phyloP scores from a whole-genome alignment of 1,140 invertebrate species.

The Aphelenchoides besseyi region DNA sequence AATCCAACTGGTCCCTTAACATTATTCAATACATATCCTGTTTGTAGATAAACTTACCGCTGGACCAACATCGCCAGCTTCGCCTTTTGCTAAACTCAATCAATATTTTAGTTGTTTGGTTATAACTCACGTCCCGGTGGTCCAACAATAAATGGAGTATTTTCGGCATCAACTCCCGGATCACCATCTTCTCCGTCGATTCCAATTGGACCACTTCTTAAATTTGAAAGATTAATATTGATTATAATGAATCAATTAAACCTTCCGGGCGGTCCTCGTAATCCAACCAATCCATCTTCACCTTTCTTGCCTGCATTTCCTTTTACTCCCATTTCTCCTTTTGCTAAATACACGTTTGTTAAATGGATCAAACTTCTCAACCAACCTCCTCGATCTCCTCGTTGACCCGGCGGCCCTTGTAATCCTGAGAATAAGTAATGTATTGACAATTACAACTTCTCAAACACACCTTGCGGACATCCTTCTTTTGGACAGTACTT shows the following conservation, averaged over 20 bases:
- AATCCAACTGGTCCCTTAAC: neutral
- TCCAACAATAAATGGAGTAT: neutral
- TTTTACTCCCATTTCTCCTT: no score
- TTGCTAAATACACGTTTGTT: no score
- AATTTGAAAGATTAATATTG: conserved; percentile 17
- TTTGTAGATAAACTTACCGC: no score
- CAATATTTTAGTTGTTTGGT: no score
- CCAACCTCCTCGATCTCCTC: conserved; percentile 41
- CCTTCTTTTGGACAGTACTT: conserved; percentile 51
- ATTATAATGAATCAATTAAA: neutral
- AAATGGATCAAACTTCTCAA: no score
- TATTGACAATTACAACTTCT: no score
- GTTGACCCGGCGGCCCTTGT: neutral
- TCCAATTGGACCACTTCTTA: conserved; percentile 33
- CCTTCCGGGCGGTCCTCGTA: conserved; percentile 37
- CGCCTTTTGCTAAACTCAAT: no score
- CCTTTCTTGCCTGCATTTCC: conserved; percentile 50
- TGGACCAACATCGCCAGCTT: no score
- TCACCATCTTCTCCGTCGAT: conserved; percentile 30
- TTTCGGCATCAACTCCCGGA: neutral
- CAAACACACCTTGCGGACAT: no score
- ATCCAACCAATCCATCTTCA: conserved; percentile 28
- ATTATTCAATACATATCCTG: no score
- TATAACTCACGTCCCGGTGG: neutral
- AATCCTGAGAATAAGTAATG: no score